Conservation (phyloP, 35 echinoderm and acorn worm genomes). For the Anneissia japonica region DNA sequence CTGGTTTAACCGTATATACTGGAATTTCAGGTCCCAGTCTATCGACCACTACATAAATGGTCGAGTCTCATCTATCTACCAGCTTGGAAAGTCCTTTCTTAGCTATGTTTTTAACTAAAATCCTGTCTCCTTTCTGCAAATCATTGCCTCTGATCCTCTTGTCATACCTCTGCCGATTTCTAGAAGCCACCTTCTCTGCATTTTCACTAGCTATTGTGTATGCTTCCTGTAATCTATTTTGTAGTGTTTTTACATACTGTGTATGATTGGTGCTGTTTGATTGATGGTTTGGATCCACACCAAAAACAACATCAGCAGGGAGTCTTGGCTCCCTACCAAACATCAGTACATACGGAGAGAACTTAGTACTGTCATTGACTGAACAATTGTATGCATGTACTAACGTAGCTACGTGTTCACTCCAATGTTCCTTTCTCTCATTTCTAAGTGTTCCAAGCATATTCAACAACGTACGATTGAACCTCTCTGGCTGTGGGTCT, state of each 20-base stretch:
- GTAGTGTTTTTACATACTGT: not conserved
- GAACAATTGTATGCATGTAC: constrained; percentile 1
- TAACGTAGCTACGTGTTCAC: not conserved
- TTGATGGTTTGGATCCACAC: not conserved
- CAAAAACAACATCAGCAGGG: not conserved
- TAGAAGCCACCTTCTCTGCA: too few species aligned
- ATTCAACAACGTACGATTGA: not conserved
- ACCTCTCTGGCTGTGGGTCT: not conserved
- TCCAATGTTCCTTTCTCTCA: not conserved
- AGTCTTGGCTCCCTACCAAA: not conserved
- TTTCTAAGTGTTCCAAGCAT: not conserved
- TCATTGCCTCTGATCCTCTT: too few species aligned
- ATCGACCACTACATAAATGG: too few species aligned
- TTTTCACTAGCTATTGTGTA: not conserved
- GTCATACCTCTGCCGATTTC: too few species aligned
- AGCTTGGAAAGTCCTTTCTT: too few species aligned
- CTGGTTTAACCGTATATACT: too few species aligned
- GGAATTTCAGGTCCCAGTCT: too few species aligned
- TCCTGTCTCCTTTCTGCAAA: too few species aligned
- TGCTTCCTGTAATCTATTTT: not conserved
- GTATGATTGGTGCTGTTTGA: not conserved
- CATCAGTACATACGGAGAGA: not conserved
- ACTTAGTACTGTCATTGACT: not conserved
- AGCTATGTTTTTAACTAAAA: too few species aligned
- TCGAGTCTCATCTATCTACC: too few species aligned